Conservation (phyloP, 2,888 invertebrate species). For the Drosophila austrosaltans region DNA sequence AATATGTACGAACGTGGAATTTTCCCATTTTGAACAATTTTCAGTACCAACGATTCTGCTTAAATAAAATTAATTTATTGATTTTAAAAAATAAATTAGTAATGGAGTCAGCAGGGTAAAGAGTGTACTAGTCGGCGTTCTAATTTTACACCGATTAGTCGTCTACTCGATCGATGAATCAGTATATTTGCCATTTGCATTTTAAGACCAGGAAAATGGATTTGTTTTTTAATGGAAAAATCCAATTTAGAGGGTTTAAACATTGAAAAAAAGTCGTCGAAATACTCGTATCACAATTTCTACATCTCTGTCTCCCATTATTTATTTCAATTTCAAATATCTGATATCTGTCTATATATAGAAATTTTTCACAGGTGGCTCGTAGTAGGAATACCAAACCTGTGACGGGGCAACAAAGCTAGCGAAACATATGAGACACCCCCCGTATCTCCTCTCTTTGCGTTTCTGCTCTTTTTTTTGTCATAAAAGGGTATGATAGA, state of each 20-base stretch:
- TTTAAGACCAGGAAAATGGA: neutral
- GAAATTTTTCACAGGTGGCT: slow-evolving; percentile 35
- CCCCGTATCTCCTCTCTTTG: neutral
- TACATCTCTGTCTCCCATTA: neutral
- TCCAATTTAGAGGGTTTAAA: neutral
- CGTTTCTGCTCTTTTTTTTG: neutral
- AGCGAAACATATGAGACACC: slow-evolving; percentile 2
- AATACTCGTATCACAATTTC: neutral
- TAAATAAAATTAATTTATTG: neutral
- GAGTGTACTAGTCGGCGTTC: neutral
- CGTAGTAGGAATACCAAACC: slow-evolving; percentile 52
- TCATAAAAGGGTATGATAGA: neutral
- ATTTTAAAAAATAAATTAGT: neutral
- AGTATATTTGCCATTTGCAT: neutral
- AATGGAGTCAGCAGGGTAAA: neutral
- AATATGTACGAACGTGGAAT: too few relatives aligned
- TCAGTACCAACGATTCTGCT: too few relatives aligned
- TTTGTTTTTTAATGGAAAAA: neutral
- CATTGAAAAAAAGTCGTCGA: neutral
- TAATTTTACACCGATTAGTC: neutral
- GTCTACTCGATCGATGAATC: neutral
- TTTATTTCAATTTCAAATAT: slow-evolving; percentile 30
- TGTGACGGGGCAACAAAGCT: slow-evolving; percentile 51
- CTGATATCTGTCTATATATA: slow-evolving; percentile 32
- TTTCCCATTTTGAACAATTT: too few relatives aligned